These are phyloP conservation scores for Odontesthes bonariensis DNA, from an alignment of 2,113 vertebrate genomes.

Conservation along the genomic window DNA sequence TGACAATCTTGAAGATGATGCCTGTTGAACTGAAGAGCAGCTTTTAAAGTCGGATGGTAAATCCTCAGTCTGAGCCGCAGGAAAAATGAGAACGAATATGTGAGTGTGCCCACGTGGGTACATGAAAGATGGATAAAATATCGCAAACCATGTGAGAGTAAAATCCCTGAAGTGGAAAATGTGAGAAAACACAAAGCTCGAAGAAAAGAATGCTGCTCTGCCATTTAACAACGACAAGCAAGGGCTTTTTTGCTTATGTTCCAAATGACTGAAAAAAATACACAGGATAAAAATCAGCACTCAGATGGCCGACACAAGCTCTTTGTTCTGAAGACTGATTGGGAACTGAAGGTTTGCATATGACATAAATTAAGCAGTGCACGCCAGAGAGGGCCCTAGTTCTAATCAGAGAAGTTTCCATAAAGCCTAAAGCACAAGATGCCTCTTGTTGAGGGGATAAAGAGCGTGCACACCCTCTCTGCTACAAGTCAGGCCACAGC, in stretches of 20 bases:
- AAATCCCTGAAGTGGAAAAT: background rate
- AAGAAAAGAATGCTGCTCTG: background rate
- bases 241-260: constrained; percentile 43
- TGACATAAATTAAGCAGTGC: constrained; percentile 64
- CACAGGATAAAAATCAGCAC: constrained; percentile 28
- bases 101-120: background rate
- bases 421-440: constrained; percentile 68
- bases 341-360: constrained; percentile 58
- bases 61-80: background rate
- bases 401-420: constrained; percentile 74
- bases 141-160: background rate
- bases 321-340: constrained; percentile 54
- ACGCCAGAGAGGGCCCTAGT: constrained; percentile 49
- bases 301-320: constrained; percentile 52
- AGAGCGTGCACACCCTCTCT: constrained; percentile 49
- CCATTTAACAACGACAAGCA: constrained; percentile 33
- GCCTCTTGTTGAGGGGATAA: constrained; percentile 69
- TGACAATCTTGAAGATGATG: constrained; percentile 11
- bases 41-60: constrained; percentile 58
- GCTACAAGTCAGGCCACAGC: constrained; percentile 46
- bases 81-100: background rate
- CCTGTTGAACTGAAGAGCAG: constrained; percentile 23
- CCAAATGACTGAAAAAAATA: constrained; percentile 54
- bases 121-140: background rate
- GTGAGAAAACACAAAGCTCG: background rate